Base-by-base conservation (phyloP, 1,140 invertebrate species). In the Nilaparvata lugens region DNA sequence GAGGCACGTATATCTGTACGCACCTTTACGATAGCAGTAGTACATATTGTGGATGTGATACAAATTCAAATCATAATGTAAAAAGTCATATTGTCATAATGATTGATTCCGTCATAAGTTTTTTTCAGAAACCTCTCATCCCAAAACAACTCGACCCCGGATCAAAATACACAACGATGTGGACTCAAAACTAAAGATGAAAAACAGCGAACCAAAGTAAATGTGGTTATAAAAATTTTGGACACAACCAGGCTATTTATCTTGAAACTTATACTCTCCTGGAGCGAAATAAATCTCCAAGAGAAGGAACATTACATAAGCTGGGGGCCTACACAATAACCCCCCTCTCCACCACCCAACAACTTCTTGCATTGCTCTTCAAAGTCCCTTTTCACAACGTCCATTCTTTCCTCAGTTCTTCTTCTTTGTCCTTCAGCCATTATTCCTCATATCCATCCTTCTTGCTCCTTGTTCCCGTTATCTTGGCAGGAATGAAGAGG, bases 161-260 rank as follows among this genome's bases (percentile, higher is more conserved):
- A 4, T 35, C 31, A 35, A 35, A 35, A 35, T 11, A 35, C 31
- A 35, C 31, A 35, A 35, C 31, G 4, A 35, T 11, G 31, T 11
- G 1, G 31, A 35, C 31, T 35, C 31, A 35, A 35, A 35, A 35
- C 31, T 35, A 35, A 48, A 48, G 45, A 48, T 48, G 45, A 48
- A 48, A 48, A 48, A 48, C 16, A 48, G 45, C 45, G 45, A 48
- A 48, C 16, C 45, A 23, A 48, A 48, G 45, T 19, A 48, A 48
- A 48, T 48, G 45, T 48, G 45, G 45, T 48, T 48, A 48, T 48
- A 48, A 48, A 48, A 48, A 48, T 48, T 48, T 48, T 48, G 45
- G 45, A 48, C 45, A 48, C 45, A 48, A 48, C 16, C 45, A 19
- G 45, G 45, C 45, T 48, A 48, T 48, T 48, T 48, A 48, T 48